Percentiles rank a stretch among this genome's conserved stretches.
phyloP scores from a whole-genome alignment of 2,888 invertebrate genomes.

The Cheilosia grossa region DNA sequence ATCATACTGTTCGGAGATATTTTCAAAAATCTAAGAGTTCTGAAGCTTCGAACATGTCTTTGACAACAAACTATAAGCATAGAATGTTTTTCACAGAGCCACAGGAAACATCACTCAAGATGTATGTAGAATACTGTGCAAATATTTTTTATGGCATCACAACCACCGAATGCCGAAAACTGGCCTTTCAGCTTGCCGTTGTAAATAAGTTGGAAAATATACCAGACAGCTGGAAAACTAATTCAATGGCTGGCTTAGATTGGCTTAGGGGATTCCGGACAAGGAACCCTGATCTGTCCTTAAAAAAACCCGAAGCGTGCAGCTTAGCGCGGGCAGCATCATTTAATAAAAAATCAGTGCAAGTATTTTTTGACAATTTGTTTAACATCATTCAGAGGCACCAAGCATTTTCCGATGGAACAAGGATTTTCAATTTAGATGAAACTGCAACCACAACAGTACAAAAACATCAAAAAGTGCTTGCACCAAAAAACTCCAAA shows the following conservation, averaged over 20 bases:
- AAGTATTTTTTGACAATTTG: too few species aligned
- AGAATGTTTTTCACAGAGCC: background rate
- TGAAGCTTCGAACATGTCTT: background rate
- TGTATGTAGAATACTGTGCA: background rate
- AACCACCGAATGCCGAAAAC: constrained; percentile 6
- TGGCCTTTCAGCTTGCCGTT: constrained; percentile 7
- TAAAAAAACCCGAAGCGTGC: constrained; percentile 12
- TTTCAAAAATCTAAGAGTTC: constrained; percentile 4
- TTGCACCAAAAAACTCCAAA: too few species aligned
- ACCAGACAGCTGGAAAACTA: constrained; percentile 6
- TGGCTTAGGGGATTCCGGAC: constrained; percentile 10
- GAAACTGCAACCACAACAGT: too few species aligned
- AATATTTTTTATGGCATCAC: background rate
- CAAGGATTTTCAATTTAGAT: too few species aligned
- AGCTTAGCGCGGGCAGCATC: too few species aligned
- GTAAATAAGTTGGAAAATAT: constrained; percentile 2
- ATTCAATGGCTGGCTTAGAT: constrained; percentile 10
- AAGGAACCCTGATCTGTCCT: too few species aligned
- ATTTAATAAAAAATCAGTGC: too few species aligned
- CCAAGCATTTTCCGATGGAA: too few species aligned
- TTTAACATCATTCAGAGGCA: too few species aligned
- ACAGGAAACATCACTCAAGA: constrained; percentile 7
- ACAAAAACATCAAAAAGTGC: too few species aligned
- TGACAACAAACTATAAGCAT: constrained; percentile 1
- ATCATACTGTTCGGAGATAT: constrained; percentile 23